phyloP scores from a whole-genome alignment of 2,797 vertebrate genomes.

The Coregonus ussuriensis region DNA sequence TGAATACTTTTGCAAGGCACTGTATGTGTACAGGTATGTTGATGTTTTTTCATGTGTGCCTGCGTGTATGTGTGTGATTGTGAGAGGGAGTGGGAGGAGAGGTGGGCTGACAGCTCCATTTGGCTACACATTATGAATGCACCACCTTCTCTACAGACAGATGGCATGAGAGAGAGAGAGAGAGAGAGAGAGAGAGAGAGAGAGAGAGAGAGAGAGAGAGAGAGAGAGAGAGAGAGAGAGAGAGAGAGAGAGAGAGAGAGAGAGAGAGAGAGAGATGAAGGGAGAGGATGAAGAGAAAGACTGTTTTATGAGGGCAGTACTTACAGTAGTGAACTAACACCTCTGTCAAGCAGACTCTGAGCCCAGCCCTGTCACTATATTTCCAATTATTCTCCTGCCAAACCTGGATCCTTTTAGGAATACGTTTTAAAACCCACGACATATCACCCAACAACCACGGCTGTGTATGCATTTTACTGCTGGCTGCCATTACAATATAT shows the following conservation, averaged over 20 bases:
- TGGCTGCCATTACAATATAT: not conserved
- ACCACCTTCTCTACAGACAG: slow-evolving; percentile 29
- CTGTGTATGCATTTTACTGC: not conserved
- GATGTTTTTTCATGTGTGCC: slow-evolving; percentile 22
- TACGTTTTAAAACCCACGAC: not conserved
- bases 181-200: not conserved
- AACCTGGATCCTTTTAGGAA: too few relatives aligned
- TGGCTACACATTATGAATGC: slow-evolving; percentile 51
- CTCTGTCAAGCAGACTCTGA: not conserved
- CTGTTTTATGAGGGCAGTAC: slow-evolving; percentile 3
- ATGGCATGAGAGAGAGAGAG: not conserved
- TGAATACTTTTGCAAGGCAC: too few relatives aligned
- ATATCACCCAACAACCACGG: not conserved
- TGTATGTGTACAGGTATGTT: not conserved
- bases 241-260: not conserved
- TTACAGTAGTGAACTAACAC: slow-evolving; percentile 2
- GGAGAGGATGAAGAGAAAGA: not conserved
- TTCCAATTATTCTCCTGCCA: not conserved
- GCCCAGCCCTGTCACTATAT: not conserved
- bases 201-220: not conserved
- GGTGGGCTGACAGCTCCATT: slow-evolving; percentile 50
- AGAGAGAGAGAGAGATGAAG: too few relatives aligned
- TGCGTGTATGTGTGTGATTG: slow-evolving; percentile 9
- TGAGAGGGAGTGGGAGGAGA: not conserved
- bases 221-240: not conserved